These are phyloP conservation scores for Cryptotis parvus DNA, from an alignment of 2,113 vertebrate species.

Conservation along the genomic window DNA sequence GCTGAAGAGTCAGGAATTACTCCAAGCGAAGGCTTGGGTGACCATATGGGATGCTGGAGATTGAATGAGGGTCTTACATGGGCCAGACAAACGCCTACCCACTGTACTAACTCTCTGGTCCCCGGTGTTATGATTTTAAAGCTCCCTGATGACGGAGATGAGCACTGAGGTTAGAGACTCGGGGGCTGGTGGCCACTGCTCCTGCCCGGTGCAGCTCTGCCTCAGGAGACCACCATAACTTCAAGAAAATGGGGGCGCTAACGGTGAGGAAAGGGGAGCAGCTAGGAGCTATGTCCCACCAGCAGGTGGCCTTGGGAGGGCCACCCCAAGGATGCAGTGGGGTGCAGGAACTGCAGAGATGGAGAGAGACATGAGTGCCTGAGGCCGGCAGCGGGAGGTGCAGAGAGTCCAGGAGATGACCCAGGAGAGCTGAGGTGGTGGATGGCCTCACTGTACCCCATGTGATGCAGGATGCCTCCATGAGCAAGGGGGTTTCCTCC, in stretches of 20 bases:
- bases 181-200: neutral
- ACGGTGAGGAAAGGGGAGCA: neutral
- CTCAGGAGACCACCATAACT: neutral
- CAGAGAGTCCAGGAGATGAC: neutral
- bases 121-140: neutral
- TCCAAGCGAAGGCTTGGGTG: too few relatives aligned
- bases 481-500: neutral
- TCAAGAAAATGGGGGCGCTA: neutral
- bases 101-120: too few relatives aligned
- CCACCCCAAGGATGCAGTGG: neutral
- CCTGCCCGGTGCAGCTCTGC: neutral
- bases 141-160: neutral
- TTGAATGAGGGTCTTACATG: too few relatives aligned
- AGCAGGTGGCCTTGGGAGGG: neutral
- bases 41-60: too few relatives aligned
- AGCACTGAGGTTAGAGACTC: neutral
- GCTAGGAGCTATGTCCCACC: neutral
- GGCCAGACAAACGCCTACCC: too few relatives aligned
- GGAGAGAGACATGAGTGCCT: neutral
- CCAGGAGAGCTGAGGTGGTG: neutral
- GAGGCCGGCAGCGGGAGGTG: neutral
- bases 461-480: too few relatives aligned
- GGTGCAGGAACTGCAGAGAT: neutral
- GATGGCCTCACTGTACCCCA: neutral
- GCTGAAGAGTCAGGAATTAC: too few relatives aligned